Evolutionary conservation across 2,888 invertebrate species (phyloP), one percentile per base, ranked within the genome.

Genomic region (Leptinotarsa rubiginosa): DNA sequence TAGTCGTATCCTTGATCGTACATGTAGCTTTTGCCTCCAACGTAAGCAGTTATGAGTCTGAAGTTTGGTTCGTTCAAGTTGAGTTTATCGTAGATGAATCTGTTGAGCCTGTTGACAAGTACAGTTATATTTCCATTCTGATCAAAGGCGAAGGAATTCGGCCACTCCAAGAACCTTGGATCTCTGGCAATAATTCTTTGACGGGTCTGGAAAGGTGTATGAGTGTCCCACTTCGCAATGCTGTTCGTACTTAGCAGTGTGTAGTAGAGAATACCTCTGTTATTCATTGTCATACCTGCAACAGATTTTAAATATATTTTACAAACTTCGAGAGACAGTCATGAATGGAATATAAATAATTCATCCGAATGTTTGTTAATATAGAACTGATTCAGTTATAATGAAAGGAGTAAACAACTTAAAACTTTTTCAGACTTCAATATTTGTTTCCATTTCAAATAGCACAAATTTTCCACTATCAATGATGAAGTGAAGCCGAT

Each of bases 201-300:
- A 25, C 91, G 91, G 65, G 88, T 89, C 62, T 87, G 86, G 82
- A 92, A 92, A 62, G 90, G 88, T 31, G 88, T 86, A 41, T 89
- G 89, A 0, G 91, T 91, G 85, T 94, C 92, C 93, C 94, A 94
- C 87, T 90, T 91, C 16, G 92, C 92, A 67, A 95, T 91, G 25
- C 93, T 92, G 77, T 92, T 92, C 81, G 92, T 92, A 69, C 91
- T 91, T 71, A 94, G 86, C 41, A 94, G 88, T 59, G 93, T 94
- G 85, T 90, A 94, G 87, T 93, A 94, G 13, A 95, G 88, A 5
- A 91, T 85, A 3, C 94, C 94, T 20, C 88, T 87, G 18, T 92
- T 90, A 80, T 94, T 93, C 93, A 94, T 93, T 75, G 92, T 90
- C 93, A 95, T 93, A 0, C 94, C 94, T 81, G 93, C 0, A 93